phyloP scores from a whole-genome alignment of 2,113 vertebrate genomes.

The Triplophysa rosa region DNA sequence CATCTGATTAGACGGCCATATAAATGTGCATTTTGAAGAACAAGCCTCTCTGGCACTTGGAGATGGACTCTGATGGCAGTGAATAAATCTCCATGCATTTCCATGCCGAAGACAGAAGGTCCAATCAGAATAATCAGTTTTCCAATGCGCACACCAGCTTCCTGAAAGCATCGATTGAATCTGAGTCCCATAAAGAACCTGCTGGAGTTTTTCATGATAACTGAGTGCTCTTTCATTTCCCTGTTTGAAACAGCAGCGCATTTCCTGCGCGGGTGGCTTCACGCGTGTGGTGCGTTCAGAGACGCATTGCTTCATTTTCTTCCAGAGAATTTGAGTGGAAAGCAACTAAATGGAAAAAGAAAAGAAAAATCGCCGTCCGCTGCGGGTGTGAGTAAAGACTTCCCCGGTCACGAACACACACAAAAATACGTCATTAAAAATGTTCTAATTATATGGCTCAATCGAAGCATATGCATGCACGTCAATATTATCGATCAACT shows the following conservation, averaged over 20 bases:
- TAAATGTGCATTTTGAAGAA: constrained; percentile 70
- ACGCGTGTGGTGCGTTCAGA: neutral
- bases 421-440: neutral
- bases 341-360: constrained; percentile 22
- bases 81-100: constrained; percentile 70
- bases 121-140: constrained; percentile 60
- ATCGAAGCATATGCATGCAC: too few species aligned
- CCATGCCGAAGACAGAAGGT: constrained; percentile 47
- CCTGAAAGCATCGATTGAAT: constrained; percentile 64
- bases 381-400: neutral
- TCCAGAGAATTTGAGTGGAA: constrained; percentile 17
- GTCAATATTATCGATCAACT: too few species aligned
- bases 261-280: neutral
- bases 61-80: constrained; percentile 61
- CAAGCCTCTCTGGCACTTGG: constrained; percentile 51
- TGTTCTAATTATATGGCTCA: too few species aligned
- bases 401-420: neutral
- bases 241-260: neutral
- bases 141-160: constrained; percentile 61
- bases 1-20: constrained; percentile 60
- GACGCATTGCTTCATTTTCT: constrained; percentile 14
- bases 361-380: neutral
- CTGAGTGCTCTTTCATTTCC: constrained; percentile 32
- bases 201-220: constrained; percentile 49
- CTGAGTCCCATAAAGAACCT: constrained; percentile 48